phyloP scores from a whole-genome alignment of 2,888 invertebrate genomes.

The Ectropis crepuscularia region DNA sequence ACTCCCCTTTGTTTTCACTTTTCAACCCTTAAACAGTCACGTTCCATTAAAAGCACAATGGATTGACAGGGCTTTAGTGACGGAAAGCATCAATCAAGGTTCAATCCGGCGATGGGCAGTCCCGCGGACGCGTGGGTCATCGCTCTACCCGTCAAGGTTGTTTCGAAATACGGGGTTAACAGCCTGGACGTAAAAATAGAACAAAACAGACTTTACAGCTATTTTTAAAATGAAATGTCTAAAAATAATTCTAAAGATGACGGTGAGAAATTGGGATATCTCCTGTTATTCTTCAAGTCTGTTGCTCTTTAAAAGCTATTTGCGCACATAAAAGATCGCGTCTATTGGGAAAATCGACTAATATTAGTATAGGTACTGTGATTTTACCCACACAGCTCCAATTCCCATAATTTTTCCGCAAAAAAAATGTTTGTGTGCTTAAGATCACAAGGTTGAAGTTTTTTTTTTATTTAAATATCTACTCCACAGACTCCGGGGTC shows the following conservation, averaged over 20 bases:
- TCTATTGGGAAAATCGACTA: no score
- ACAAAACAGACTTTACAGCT: not conserved
- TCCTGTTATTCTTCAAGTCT: not conserved
- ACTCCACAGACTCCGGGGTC: no score
- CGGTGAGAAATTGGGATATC: slow-evolving; percentile 1
- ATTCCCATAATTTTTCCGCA: no score
- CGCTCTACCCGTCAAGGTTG: slow-evolving; percentile 23
- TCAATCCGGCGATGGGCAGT: slow-evolving; percentile 37
- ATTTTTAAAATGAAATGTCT: not conserved
- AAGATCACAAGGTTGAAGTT: no score
- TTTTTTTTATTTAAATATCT: no score
- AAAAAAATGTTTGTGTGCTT: no score
- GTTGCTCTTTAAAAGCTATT: not conserved
- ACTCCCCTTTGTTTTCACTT: slow-evolving; percentile 11
- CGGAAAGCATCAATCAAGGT: slow-evolving; percentile 38
- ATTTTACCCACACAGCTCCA: no score
- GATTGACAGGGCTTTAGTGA: slow-evolving; percentile 26
- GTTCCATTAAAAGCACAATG: slow-evolving; percentile 14
- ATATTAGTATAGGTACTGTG: no score
- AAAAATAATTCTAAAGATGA: not conserved
- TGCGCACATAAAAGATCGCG: no score
- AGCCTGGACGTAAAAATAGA: slow-evolving; percentile 19
- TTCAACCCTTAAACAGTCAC: slow-evolving; percentile 1
- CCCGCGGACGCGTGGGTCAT: slow-evolving; percentile 15
- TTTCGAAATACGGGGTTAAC: slow-evolving; percentile 5